Base-by-base conservation (phyloP, 1,140 invertebrate species). In the Plectrocnemia conspersa region DNA sequence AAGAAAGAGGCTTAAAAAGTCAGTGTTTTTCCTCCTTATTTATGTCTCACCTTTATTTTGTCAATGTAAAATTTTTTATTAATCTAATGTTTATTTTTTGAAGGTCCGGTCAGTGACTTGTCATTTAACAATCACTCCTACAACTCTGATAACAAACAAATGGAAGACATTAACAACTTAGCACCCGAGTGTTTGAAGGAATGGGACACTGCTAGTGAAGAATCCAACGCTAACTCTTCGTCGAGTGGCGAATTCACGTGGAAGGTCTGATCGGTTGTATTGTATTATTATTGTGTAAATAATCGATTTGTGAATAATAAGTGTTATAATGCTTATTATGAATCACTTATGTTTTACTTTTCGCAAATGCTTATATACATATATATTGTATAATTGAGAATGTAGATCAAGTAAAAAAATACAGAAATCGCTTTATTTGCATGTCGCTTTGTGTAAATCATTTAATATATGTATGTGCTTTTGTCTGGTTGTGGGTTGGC, bases 171-270 rank as follows among this genome's bases (percentile, higher is more conserved):
- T 15, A 45, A 44, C 19, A 52, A 41, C 11, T 19, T 57, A 4
- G 23, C 54, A 15, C 59, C 59, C 13, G 73, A 74, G 18, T 61
- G 68, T 53, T 52, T 73, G 52, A 74, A 77, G 61, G 77, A 79
- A 59, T 80, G 79, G 77, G 79, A 80, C 63, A 78, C 75, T 66
- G 78, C 78, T 58, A 78, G 73, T 16, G 72, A 74, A 54, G 74
- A 76, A 38, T 69, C 70, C 4, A 71, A 74, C 41, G 76, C 75
- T 10, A 74, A 71, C 48, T 79, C 78, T 29, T 78, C 77, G 32
- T 85, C 83, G 13, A 86, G 84, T 61, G 83, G 83, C 10, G 85
- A 88, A 67, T 87, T 87, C 65, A 80, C 86, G 38, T 86, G 85
- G 85, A 85, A 84, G 77, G 84, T 86, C 65, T 69, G 74, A 70